Evolutionary conservation across 2,113 vertebrate genomes (phyloP).

Genomic region (Hippocampus zosterae): DNA sequence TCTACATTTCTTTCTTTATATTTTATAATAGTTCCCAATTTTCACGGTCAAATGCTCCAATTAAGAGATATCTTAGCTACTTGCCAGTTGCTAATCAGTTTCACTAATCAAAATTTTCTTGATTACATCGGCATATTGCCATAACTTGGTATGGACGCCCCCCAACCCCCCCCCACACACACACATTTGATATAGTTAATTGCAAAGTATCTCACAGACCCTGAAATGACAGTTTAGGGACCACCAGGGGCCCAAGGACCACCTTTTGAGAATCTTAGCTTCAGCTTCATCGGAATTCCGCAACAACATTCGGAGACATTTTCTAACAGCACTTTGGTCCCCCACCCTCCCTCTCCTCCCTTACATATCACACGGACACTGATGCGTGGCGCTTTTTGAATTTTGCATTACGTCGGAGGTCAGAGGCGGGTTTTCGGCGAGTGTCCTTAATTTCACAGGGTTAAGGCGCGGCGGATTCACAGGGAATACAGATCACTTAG

Average conservation of each 20-base stretch:
- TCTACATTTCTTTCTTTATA: too few species aligned
- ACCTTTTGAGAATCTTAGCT: not conserved
- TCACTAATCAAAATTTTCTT: too few species aligned
- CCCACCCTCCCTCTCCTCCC: constrained; percentile 68
- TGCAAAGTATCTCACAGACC: not conserved
- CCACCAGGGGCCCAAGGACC: not conserved
- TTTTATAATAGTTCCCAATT: too few species aligned
- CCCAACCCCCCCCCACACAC: too few species aligned
- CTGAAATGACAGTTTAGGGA: not conserved
- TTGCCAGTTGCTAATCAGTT: too few species aligned
- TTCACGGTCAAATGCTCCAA: too few species aligned
- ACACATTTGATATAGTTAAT: too few species aligned
- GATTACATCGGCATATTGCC: too few species aligned
- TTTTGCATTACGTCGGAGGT: constrained; percentile 98
- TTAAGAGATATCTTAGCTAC: too few species aligned
- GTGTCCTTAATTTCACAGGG: constrained; percentile 99
- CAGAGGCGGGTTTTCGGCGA: constrained; percentile 88
- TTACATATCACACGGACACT: constrained; percentile 92
- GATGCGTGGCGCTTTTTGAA: constrained; percentile 99
- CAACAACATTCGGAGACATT: constrained; percentile 15
- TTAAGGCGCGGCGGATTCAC: constrained; percentile 99
- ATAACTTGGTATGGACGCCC: too few species aligned
- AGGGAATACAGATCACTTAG: constrained; percentile 99
- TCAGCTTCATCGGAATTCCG: not conserved
- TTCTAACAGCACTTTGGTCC: constrained; percentile 64